phyloP scores from a whole-genome alignment of 2,797 vertebrate genomes.

The Ceyx erithaca region DNA sequence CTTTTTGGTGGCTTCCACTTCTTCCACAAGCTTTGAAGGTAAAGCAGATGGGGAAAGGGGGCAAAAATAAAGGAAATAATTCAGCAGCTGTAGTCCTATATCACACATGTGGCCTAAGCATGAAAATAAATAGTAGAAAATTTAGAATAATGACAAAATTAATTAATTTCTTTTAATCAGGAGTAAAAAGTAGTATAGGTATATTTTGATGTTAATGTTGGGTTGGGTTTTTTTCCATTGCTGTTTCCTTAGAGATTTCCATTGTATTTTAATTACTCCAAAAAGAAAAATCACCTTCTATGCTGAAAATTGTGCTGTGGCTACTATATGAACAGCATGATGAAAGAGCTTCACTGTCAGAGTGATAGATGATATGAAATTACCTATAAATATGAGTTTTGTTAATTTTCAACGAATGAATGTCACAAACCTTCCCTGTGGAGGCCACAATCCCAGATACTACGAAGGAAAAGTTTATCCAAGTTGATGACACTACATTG shows the following conservation, averaged over 20 bases:
- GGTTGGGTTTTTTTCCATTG: background rate
- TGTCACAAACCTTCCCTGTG: background rate
- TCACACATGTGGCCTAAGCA: background rate
- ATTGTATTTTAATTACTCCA: background rate
- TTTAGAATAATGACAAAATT: background rate
- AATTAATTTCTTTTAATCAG: background rate
- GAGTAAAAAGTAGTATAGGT: background rate
- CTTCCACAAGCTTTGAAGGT: background rate
- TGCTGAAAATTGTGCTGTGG: background rate
- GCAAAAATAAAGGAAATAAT: background rate
- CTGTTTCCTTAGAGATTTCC: background rate
- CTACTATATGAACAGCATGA: rapidly evolving
- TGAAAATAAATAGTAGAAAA: background rate
- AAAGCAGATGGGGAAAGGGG: background rate
- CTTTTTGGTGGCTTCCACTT: background rate
- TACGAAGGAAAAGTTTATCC: background rate
- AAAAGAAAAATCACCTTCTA: background rate
- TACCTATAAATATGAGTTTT: background rate
- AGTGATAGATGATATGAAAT: background rate
- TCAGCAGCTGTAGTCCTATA: background rate
- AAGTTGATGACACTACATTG: background rate
- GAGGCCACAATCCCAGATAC: background rate
- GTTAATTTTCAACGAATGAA: background rate
- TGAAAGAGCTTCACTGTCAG: background rate
- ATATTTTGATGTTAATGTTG: background rate